These are phyloP conservation scores for Siniperca chuatsi DNA, from an alignment of 2,113 vertebrate genomes.

Conservation along the genomic window DNA sequence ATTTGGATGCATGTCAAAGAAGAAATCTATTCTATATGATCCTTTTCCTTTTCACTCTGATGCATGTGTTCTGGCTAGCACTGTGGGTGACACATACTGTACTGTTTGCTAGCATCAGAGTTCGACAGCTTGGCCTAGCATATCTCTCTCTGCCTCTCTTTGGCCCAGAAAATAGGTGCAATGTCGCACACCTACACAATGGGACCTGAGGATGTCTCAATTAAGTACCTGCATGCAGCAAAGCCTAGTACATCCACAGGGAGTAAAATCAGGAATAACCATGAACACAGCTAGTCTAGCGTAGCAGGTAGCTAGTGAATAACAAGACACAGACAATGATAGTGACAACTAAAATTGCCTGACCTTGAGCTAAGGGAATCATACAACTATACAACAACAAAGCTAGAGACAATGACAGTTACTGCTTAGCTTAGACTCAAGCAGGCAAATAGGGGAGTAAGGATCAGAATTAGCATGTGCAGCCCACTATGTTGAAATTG, in stretches of 20 bases:
- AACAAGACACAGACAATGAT: background rate
- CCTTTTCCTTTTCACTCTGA: slow-evolving; percentile 8
- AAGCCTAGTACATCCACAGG: slow-evolving; percentile 1
- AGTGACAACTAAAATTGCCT: background rate
- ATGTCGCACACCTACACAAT: slow-evolving; percentile 1
- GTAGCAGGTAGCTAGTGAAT: background rate
- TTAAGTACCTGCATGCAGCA: slow-evolving; percentile 35
- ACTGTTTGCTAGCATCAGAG: slow-evolving; percentile 12
- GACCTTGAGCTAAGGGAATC: background rate
- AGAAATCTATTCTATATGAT: slow-evolving; percentile 10
- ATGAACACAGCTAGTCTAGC: background rate
- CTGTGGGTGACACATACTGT: background rate
- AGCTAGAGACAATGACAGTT: background rate
- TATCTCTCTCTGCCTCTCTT: slow-evolving; percentile 17
- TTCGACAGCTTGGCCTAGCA: background rate
- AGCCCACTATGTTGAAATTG: slow-evolving; percentile 12
- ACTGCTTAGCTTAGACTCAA: background rate
- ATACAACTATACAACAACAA: background rate
- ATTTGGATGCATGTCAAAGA: slow-evolving; percentile 23
- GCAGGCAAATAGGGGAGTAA: background rate
- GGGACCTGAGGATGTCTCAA: slow-evolving; percentile 46
- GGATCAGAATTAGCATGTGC: slow-evolving; percentile 35
- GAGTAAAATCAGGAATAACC: slow-evolving; percentile 27
- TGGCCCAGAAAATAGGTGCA: slow-evolving; percentile 17
- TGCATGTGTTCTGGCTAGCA: background rate